Evolutionary conservation across 2,888 invertebrate genomes (phyloP).

Genomic region (Petrophora chlorosata): DNA sequence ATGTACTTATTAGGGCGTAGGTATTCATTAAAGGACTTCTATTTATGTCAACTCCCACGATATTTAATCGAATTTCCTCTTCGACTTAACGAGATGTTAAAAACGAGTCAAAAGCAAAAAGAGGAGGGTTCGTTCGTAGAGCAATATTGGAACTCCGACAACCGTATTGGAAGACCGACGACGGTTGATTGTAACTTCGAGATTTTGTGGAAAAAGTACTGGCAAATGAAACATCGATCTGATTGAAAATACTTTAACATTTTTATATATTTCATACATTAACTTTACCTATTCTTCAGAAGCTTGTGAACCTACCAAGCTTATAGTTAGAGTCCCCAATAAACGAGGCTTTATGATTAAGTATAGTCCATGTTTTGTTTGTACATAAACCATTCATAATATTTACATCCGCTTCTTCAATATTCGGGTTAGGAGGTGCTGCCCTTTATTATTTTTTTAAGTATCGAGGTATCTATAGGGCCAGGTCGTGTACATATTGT

Average conservation of each 20-base stretch:
- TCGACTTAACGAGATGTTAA: conserved; percentile 51
- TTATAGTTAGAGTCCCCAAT: too few relatives aligned
- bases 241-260: conserved; percentile 4
- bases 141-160: conserved; percentile 37
- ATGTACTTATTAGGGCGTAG: too few relatives aligned
- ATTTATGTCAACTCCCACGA: conserved; percentile 8
- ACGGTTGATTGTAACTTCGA: conserved; percentile 18
- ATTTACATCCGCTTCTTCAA: too few relatives aligned
- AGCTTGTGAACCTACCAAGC: too few relatives aligned
- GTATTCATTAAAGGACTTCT: not conserved
- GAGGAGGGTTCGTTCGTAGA: conserved; percentile 35
- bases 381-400: too few relatives aligned
- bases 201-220: conserved; percentile 15
- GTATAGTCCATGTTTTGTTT: too few relatives aligned
- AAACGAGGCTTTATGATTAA: too few relatives aligned
- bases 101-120: conserved; percentile 47
- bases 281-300: not conserved
- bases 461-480: too few relatives aligned
- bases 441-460: too few relatives aligned
- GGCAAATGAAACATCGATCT: conserved; percentile 15
- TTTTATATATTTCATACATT: not conserved
- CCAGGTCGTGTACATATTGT: too few relatives aligned
- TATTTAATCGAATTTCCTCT: conserved; percentile 33
- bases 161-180: conserved; percentile 33
- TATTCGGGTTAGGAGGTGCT: too few relatives aligned